A percentile compares a stretch with the other conserved stretches of the same genome.
phyloP scores from a whole-genome alignment of 2,888 invertebrate genomes.

The Epicampocera succincta region DNA sequence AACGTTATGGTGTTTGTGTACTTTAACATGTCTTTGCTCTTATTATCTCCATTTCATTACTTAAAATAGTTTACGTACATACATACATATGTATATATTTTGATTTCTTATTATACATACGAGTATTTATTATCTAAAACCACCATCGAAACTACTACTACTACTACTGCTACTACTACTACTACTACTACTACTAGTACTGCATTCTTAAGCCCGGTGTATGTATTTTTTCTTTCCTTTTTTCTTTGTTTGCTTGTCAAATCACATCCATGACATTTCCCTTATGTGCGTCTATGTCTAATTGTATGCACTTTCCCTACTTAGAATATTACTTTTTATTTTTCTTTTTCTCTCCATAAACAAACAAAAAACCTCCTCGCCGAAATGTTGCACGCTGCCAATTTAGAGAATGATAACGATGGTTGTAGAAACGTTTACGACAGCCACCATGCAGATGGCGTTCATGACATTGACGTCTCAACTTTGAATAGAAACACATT shows the following conservation, averaged over 20 bases:
- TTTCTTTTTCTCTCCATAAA: slow-evolving; percentile 26
- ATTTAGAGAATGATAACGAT: slow-evolving; percentile 44
- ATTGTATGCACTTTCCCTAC: slow-evolving; percentile 45
- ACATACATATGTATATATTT: slow-evolving; percentile 11
- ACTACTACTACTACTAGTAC: neutral
- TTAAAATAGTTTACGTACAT: neutral
- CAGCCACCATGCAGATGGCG: slow-evolving; percentile 35
- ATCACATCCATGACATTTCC: slow-evolving; percentile 31
- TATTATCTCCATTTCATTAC: slow-evolving; percentile 31
- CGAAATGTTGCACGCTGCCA: slow-evolving; percentile 35
- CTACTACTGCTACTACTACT: neutral
- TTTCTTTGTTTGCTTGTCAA: neutral
- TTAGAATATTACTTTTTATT: slow-evolving; percentile 48
- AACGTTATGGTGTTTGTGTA: slow-evolving; percentile 49
- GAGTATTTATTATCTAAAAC: slow-evolving; percentile 14
- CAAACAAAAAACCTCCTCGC: neutral
- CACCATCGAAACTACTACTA: no score
- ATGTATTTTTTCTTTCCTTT: slow-evolving; percentile 23
- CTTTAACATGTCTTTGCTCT: slow-evolving; percentile 49
- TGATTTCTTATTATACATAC: no score
- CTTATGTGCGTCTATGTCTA: slow-evolving; percentile 26
- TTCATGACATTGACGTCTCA: slow-evolving; percentile 37
- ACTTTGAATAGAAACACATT: slow-evolving; percentile 46
- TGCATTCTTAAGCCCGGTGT: slow-evolving; percentile 39
- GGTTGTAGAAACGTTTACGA: slow-evolving; percentile 48